These are phyloP conservation scores for Sialis fuliginosa DNA, from an alignment of 2,888 invertebrate genomes.

Conservation along the genomic window DNA sequence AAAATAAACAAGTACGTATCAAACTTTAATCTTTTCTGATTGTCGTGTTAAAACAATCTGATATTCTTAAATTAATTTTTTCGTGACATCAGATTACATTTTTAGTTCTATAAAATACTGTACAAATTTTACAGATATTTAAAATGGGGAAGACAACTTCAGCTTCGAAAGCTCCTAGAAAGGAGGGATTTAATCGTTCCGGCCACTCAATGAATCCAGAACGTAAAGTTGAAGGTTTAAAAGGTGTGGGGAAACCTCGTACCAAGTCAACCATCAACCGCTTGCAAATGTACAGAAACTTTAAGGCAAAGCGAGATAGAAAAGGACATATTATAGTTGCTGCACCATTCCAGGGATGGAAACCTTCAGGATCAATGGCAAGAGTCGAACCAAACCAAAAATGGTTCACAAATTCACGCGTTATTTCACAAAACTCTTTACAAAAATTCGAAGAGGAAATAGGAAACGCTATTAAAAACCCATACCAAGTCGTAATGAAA, in stretches of 20 bases:
- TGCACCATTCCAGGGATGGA: constrained; percentile 88
- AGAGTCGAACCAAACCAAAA: constrained; percentile 94
- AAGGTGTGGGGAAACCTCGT: constrained; percentile 70
- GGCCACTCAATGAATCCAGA: constrained; percentile 94
- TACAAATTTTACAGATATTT: neutral
- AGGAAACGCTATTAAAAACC: constrained; percentile 85
- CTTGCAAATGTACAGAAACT: constrained; percentile 95
- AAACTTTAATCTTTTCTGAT: too few relatives aligned
- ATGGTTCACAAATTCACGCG: constrained; percentile 98
- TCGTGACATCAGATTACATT: too few relatives aligned
- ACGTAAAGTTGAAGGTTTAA: constrained; percentile 54
- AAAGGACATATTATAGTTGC: constrained; percentile 80
- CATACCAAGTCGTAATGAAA: constrained; percentile 95
- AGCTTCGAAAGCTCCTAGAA: constrained; percentile 55
- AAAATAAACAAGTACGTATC: too few relatives aligned
- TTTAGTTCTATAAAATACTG: too few relatives aligned
- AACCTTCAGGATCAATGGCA: constrained; percentile 77
- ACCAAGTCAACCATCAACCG: constrained; percentile 90
- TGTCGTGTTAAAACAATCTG: too few relatives aligned
- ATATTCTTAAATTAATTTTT: too few relatives aligned
- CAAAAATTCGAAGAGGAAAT: constrained; percentile 90
- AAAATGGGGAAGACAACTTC: constrained; percentile 65
- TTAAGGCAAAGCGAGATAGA: constrained; percentile 83
- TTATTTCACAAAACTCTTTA: constrained; percentile 79
- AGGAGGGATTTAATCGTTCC: constrained; percentile 69